Evolutionary conservation across 1,140 invertebrate species (phyloP), one percentile per base, ranked within the genome.

Genomic region (Pygmarrhopalites habei): DNA sequence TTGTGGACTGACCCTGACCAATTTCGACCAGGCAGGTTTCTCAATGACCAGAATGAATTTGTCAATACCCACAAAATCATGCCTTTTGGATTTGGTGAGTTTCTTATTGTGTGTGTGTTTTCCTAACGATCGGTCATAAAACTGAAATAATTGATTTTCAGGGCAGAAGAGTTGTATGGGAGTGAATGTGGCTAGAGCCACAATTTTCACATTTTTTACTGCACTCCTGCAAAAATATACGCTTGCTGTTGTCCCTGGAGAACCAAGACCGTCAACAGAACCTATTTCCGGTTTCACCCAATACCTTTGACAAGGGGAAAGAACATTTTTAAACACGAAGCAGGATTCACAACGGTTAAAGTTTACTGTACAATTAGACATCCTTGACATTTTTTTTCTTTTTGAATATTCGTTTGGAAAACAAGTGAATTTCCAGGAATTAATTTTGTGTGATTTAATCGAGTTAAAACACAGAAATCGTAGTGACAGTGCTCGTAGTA

Each of bases 141-240:
- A 7, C 2, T 2, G 12, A 19, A 47, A 10, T 19, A 2, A 49
- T 35, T 51, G 15, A 4, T 17, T 30, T 49, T 39, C 68, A 85
- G 84, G 84, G n/a, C 89, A 86, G 69, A 86, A 86, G 73, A 82
- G 85, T 46, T 95, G 92, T 71, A 85, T 92, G 72, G 92, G 92
- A 4, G 89, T 93, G 77, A 78, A 92, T 71, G 79, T 94, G 19
- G 53, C 53, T 3, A 56, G 23, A 21, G 10, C 53, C 29, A 56
- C 53, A 10, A 19, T 56, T 23, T 56, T 56, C 21, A 56, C 53
- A 14, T 56, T 56, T 39, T 56, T 39, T 21, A 28, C 26, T 2
- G 3, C 53, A 7, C 23, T 10, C 19, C 17, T 56, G 10, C 53
- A 56, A 56, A 56, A 56, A 4, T 56, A 19, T 39, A 39, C 15